These are phyloP conservation scores for Halictus quadricinctus DNA, from an alignment of 2,888 invertebrate species.

Conservation along the genomic window DNA sequence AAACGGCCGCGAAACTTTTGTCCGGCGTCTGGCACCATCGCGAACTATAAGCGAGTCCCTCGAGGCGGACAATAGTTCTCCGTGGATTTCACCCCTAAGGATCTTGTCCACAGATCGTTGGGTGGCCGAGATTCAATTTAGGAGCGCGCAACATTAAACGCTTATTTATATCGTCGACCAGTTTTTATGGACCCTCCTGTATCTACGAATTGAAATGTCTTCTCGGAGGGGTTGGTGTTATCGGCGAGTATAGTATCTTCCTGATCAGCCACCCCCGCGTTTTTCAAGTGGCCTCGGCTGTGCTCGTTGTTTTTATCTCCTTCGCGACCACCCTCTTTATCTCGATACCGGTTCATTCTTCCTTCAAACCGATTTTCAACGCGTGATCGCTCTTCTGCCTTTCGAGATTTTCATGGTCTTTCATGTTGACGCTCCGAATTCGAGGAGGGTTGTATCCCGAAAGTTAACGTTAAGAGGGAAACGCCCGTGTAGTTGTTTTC, in stretches of 20 bases:
- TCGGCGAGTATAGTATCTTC: conserved; percentile 40
- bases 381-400: background rate
- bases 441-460: background rate
- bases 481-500: conserved; percentile 51
- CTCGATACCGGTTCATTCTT: background rate
- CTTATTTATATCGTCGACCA: conserved; percentile 67
- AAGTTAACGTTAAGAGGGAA: conserved; percentile 38
- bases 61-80: conserved; percentile 68
- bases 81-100: conserved; percentile 61
- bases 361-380: background rate
- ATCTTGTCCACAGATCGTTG: conserved; percentile 72
- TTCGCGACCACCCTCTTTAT: background rate
- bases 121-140: conserved; percentile 78
- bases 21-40: conserved; percentile 23
- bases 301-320: background rate
- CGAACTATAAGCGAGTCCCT: background rate
- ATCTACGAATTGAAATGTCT: conserved; percentile 61
- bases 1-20: conserved; percentile 66
- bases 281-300: conserved; percentile 5
- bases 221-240: conserved; percentile 40
- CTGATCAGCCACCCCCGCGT: conserved; percentile 14
- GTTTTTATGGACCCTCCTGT: conserved; percentile 61
- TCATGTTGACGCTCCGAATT: background rate
- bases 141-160: conserved; percentile 74
- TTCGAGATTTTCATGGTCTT: background rate